Evolutionary conservation across 2,888 invertebrate species (phyloP).

Genomic region (Drosophila macrothrix): DNA sequence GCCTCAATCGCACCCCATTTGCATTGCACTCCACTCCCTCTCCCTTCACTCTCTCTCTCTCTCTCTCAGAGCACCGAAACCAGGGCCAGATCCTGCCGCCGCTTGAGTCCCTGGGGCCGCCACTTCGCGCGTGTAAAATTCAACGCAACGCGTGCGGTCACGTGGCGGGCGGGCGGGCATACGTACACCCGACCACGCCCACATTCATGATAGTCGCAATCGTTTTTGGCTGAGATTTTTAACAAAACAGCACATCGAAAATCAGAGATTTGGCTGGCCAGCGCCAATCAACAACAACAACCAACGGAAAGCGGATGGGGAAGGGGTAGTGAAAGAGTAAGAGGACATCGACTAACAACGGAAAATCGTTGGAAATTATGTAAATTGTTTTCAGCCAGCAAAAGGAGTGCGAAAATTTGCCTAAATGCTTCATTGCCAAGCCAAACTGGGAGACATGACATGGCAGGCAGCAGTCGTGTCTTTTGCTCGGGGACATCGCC

Average conservation of each 20-base stretch:
- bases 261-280: slow-evolving; percentile 39
- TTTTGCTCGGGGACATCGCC: slow-evolving; percentile 28
- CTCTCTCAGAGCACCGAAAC: slow-evolving; percentile 12
- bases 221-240: slow-evolving; percentile 47
- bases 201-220: slow-evolving; percentile 76
- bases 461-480: slow-evolving; percentile 32
- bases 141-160: slow-evolving; percentile 78
- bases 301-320: slow-evolving; percentile 1
- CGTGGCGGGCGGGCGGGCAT: slow-evolving; percentile 54
- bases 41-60: background rate
- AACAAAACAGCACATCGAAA: slow-evolving; percentile 60
- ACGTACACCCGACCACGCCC: slow-evolving; percentile 58
- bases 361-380: slow-evolving; percentile 75
- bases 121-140: slow-evolving; percentile 73
- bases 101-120: slow-evolving; percentile 48
- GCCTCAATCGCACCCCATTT: slow-evolving; percentile 63
- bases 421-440: slow-evolving; percentile 78
- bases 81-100: slow-evolving; percentile 36
- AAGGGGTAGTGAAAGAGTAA: background rate
- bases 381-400: slow-evolving; percentile 64
- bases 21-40: slow-evolving; percentile 41
- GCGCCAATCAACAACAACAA: slow-evolving; percentile 50
- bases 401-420: slow-evolving; percentile 81
- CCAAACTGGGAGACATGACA: slow-evolving; percentile 46
- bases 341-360: slow-evolving; percentile 49